Base-by-base conservation (phyloP, 2,888 invertebrate genomes). In the Troides oblongomaculatus region DNA sequence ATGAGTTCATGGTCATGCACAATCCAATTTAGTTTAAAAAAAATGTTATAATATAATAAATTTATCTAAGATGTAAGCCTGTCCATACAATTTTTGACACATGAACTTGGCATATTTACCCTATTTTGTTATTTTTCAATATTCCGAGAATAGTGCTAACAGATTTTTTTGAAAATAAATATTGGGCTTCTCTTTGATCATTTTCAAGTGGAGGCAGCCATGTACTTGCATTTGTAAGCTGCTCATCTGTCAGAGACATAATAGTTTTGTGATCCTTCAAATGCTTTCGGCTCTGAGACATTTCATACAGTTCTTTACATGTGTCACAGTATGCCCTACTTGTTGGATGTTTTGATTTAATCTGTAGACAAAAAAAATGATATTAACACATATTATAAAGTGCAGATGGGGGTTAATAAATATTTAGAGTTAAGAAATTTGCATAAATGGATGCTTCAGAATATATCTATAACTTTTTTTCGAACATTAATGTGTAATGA, bases 161-260 rank as follows among this genome's bases (percentile, higher is more conserved):
- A 39, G 96, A 93, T 72, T 94, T 93, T 73, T 94, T 92, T 2
- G 96, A 94, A 85, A 98, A 98, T 76, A 97, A 94, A 84, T 96
- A 98, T 84, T 98, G 98, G 0, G 98, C 98, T 87, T 97, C 97
- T 36, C 95, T 95, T 75, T 96, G 96, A 64, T 96, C 94, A 86
- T 96, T 94, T 62, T 95, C 94, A 18, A 96, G 80, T 0, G 97
- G 94, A 43, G 93, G 93, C 14, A 98, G 84, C 79, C 97, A 93
- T 68, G 93, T 92, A 0, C 96, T 95, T 0, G 97, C 96, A 75
- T 94, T 91, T 3, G 79, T 77, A 30, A 96, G 84, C 73, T 94
- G 90, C 73, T 95, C 87, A 77, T 95, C 94, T 0, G 92, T 90
- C 8, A 96, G 78, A 36, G 92, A 88, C 46, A 85, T 86, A 14